phyloP scores from a whole-genome alignment of 1,140 invertebrate species.

The Aleiodes sp. region DNA sequence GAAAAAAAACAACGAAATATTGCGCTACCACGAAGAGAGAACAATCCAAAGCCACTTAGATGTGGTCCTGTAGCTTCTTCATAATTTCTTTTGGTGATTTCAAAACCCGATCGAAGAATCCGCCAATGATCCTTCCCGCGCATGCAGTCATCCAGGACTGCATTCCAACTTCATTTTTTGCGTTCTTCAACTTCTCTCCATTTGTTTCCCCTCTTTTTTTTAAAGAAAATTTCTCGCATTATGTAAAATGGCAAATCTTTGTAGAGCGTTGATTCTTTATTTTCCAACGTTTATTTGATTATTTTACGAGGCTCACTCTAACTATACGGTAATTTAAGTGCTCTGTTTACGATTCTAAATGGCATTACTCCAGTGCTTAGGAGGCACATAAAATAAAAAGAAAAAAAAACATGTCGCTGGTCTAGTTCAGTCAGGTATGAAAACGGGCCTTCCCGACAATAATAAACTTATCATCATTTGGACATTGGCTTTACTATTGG shows the following conservation, averaged over 20 bases:
- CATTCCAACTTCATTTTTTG: not conserved
- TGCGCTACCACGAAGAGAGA: not conserved
- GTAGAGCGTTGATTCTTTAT: too few species aligned
- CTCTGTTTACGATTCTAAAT: not conserved
- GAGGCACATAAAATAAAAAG: not conserved
- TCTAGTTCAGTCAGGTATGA: not conserved
- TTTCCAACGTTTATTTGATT: not conserved
- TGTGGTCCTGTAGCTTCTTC: constrained; percentile 6
- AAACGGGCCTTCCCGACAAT: not conserved
- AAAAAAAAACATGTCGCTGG: not conserved
- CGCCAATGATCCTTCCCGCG: constrained; percentile 3
- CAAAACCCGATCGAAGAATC: not conserved
- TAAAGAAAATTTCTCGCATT: not conserved
- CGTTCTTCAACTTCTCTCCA: too few species aligned
- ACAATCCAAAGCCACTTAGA: not conserved
- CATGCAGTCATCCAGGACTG: not conserved
- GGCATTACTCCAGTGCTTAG: not conserved
- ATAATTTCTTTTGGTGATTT: constrained; percentile 5
- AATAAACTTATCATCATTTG: constrained; percentile 7
- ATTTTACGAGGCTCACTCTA: not conserved
- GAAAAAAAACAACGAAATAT: not conserved
- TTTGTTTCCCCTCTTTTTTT: not conserved
- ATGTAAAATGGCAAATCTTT: not conserved
- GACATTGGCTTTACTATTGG: constrained; percentile 15
- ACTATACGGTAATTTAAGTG: not conserved